Percentiles rank a stretch among this genome's conserved stretches.
These are phyloP conservation scores for Apotomis turbidana DNA, from an alignment of 2,888 invertebrate species.

Conservation along the genomic window DNA sequence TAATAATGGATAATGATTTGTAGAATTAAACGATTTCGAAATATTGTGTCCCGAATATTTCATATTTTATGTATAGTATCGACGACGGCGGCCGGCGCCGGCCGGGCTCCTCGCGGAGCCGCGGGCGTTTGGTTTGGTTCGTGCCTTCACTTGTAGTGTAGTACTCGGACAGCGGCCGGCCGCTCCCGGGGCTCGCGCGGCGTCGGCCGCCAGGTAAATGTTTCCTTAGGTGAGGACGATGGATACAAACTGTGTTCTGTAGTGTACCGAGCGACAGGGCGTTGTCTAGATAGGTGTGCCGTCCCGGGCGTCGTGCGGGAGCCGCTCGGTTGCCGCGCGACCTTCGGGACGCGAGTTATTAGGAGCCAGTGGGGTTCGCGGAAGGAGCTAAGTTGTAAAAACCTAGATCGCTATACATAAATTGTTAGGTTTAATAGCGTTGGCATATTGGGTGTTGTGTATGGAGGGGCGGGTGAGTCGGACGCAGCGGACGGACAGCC, in stretches of 20 bases:
- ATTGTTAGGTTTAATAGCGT: constrained; percentile 67
- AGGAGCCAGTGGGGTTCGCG: constrained; percentile 63
- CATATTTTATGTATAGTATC: constrained; percentile 77
- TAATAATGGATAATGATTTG: constrained; percentile 76
- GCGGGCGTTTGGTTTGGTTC: constrained; percentile 42
- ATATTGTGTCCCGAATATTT: constrained; percentile 78
- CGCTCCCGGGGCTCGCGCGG: constrained; percentile 45
- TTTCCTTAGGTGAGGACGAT: constrained; percentile 71
- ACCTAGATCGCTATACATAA: constrained; percentile 74
- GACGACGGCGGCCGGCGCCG: constrained; percentile 62
- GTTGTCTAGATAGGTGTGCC: constrained; percentile 76
- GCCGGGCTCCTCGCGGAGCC: constrained; percentile 38
- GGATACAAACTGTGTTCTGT: constrained; percentile 83
- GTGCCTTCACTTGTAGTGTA: constrained; percentile 20
- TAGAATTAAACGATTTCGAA: constrained; percentile 76
- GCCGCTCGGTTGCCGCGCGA: constrained; percentile 40
- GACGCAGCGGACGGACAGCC: constrained; percentile 22
- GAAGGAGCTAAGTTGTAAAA: constrained; percentile 72
- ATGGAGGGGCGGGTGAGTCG: constrained; percentile 61
- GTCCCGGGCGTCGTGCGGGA: constrained; percentile 48
- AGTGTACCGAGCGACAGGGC: constrained; percentile 79
- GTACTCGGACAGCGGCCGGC: constrained; percentile 8
- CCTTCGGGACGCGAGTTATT: constrained; percentile 54
- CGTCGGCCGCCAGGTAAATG: constrained; percentile 64
- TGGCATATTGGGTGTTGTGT: constrained; percentile 81